Evolutionary conservation across 2,888 invertebrate species (phyloP), one percentile per base, ranked within the genome.

Genomic region (Chaetogeoica ovagalla): DNA sequence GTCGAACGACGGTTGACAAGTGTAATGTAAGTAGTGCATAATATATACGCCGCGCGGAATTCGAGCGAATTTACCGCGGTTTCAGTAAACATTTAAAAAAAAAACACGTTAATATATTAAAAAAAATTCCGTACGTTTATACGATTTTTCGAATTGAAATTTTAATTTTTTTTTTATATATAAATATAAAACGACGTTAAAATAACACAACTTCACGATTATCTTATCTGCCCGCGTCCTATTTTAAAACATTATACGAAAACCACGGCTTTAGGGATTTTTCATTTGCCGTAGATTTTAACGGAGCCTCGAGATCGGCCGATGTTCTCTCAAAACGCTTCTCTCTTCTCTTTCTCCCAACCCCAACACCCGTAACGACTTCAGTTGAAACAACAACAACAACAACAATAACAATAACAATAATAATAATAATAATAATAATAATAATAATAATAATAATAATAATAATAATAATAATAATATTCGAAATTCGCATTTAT

Each of bases 401-500:
- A 17, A 55, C 8, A 4, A 52, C 15, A 9, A 52, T n/a, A 4
- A 74, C 3, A 30, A 59, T 52, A 52, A 30, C 48, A 17, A 68
- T 23, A 11, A 48, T 59, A 15, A 76, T 59, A 30, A 55, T 52
- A 52, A 62, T 62, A 60, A 69, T 21, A 23, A 71, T 30, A 70
- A 71, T 70, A 70, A 79, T 55, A 79, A 68, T 23, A 11, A 48
- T 59, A 15, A 76, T 59, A 30, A 68, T 23, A 11, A 48, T 59
- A 15, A 76, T 59, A 30, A 55, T 52, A 52, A 62, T 62, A 60
- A 69, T 21, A 23, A 71, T 30, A 70, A 71, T 70, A 70, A 79
- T 55, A 79, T 71, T 63, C 62, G 69, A 79, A 79, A 79, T 57
- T 15, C 57, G 71, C 79, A 57, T 79, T 79, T 71, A 71, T 39